These are phyloP conservation scores for Balearica regulorum DNA, from an alignment of 2,797 vertebrate species.

Conservation along the genomic window DNA sequence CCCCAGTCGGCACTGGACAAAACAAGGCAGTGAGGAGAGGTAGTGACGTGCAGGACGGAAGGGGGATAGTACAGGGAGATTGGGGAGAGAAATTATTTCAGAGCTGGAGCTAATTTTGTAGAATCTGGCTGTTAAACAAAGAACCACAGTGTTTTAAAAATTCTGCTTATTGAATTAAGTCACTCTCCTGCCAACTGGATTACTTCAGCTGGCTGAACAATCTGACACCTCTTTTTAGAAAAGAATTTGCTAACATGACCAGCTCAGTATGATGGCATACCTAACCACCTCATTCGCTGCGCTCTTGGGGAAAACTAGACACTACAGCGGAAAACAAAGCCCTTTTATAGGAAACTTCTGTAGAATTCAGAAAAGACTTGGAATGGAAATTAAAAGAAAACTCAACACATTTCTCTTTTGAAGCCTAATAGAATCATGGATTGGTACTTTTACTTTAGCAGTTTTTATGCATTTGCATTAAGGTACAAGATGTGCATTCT, in stretches of 20 bases:
- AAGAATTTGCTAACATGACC: neutral
- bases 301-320: neutral
- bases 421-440: neutral
- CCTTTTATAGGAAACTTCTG: neutral
- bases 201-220: constrained; percentile 35
- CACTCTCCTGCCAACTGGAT: constrained; percentile 5
- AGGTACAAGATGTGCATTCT: neutral
- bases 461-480: neutral
- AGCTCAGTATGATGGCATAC: neutral
- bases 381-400: neutral
- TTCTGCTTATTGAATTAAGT: constrained; percentile 27
- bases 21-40: neutral
- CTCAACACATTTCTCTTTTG: neutral
- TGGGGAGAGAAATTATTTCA: neutral
- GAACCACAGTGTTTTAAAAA: constrained; percentile 4
- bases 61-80: neutral
- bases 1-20: fast-evolving
- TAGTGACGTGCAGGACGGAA: neutral
- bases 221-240: constrained; percentile 6
- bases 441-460: neutral
- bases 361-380: neutral
- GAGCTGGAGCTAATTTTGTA: constrained; percentile 9
- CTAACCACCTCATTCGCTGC: neutral
- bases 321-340: neutral
- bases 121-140: constrained; percentile 19